A percentile compares a stretch with the other conserved stretches of the same genome.
Evolutionary conservation across 2,113 vertebrate genomes (phyloP).

Genomic region (Ochotona curzoniae): DNA sequence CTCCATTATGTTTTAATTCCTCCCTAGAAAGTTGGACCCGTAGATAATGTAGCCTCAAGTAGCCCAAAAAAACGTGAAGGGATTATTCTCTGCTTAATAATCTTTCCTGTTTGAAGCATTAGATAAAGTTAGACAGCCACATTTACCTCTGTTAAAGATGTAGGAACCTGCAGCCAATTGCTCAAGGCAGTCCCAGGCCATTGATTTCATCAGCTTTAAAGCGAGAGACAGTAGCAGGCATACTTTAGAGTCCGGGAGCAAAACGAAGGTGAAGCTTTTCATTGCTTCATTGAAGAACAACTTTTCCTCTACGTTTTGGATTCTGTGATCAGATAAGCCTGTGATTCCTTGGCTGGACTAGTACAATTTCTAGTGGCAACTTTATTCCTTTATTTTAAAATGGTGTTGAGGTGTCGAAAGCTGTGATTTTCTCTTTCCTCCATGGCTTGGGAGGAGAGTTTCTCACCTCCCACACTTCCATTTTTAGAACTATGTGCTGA

Average conservation of each 20-base stretch:
- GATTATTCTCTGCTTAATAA: neutral
- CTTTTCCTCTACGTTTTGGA: neutral
- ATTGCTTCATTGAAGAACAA: neutral
- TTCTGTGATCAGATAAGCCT: neutral
- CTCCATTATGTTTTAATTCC: neutral
- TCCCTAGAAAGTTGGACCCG: neutral
- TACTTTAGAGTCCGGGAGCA: neutral
- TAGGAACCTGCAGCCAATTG: conserved; percentile 1
- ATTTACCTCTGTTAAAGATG: neutral
- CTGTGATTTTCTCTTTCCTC: neutral
- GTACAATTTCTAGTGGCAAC: neutral
- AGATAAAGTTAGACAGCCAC: neutral
- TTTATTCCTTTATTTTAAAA: neutral
- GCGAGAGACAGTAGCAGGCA: neutral
- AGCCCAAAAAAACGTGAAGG: conserved; percentile 17
- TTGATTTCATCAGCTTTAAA: neutral
- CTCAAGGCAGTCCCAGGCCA: neutral
- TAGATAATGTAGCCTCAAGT: neutral
- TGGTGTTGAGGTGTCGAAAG: conserved; percentile 8
- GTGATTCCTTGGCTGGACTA: neutral
- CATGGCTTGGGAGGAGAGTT: neutral
- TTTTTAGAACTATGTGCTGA: neutral
- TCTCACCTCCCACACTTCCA: conserved; percentile 1
- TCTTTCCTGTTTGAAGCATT: conserved; percentile 23
- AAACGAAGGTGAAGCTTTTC: neutral